Conservation (phyloP, 1,140 invertebrate species). For the Brachionus rubens region DNA sequence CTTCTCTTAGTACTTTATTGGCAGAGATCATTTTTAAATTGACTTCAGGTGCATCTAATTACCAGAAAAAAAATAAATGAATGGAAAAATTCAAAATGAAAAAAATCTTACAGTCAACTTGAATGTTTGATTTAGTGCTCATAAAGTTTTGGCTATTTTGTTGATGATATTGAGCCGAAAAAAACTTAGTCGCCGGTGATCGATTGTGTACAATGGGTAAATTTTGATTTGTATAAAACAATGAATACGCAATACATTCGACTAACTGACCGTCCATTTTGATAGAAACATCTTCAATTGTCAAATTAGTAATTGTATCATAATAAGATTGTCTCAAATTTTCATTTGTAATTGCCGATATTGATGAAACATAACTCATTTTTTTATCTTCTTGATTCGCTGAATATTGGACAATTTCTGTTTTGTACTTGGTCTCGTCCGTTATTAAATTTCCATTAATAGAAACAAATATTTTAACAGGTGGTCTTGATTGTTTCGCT, state of each 20-base stretch:
- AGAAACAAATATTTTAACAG: constrained; percentile 35
- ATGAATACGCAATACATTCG: constrained; percentile 45
- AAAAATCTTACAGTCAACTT: constrained; percentile 32
- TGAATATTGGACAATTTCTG: constrained; percentile 16
- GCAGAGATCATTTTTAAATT: constrained; percentile 17
- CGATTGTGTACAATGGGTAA: not conserved
- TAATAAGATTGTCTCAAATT: constrained; percentile 31
- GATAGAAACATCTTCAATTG: constrained; percentile 25
- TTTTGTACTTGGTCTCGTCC: constrained; percentile 18
- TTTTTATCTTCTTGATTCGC: not conserved
- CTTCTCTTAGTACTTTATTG: constrained; percentile 18
- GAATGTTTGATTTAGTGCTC: constrained; percentile 32
- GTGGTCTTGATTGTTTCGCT: constrained; percentile 37
- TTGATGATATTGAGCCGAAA: not conserved
- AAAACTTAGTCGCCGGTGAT: no score
- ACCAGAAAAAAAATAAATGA: not conserved
- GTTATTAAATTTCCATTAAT: constrained; percentile 36
- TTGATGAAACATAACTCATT: not conserved
- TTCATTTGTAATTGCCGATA: constrained; percentile 1
- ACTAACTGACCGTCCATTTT: constrained; percentile 33
- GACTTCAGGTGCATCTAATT: constrained; percentile 30
- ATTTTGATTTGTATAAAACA: constrained; percentile 34
- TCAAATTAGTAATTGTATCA: constrained; percentile 43
- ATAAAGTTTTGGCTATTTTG: constrained; percentile 24
- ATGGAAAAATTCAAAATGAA: no score